phyloP scores from a whole-genome alignment of 2,888 invertebrate genomes.

The Cryptops parisi region DNA sequence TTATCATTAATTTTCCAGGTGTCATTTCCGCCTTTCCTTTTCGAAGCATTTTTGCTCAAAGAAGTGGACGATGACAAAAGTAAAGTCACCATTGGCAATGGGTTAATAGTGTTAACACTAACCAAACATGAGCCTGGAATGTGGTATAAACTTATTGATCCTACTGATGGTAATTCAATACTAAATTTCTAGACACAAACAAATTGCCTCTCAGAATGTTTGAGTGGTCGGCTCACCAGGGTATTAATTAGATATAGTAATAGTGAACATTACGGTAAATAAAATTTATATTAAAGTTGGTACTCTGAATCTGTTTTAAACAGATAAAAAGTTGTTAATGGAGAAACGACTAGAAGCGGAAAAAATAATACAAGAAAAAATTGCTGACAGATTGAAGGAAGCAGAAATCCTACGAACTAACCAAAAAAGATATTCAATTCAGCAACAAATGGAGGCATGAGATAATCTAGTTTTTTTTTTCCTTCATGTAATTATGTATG shows the following conservation, averaged over 20 bases:
- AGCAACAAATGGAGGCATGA: conserved; percentile 41
- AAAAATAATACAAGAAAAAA: conserved; percentile 41
- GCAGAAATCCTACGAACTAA: conserved; percentile 25
- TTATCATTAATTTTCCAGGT: conserved; percentile 34
- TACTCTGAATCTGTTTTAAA: neutral
- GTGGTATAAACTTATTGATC: neutral
- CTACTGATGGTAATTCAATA: neutral
- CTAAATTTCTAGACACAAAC: too few relatives aligned
- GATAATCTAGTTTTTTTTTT: too few relatives aligned
- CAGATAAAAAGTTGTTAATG: neutral
- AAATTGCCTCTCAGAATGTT: too few relatives aligned
- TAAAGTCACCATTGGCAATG: conserved; percentile 47
- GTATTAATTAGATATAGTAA: too few relatives aligned
- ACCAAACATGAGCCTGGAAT: neutral
- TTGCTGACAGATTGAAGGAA: conserved; percentile 40
- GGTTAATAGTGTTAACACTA: neutral
- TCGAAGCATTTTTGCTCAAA: conserved; percentile 54
- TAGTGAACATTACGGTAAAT: too few relatives aligned
- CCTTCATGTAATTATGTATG: conserved; percentile 20
- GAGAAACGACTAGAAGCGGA: conserved; percentile 41
- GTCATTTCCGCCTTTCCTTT: conserved; percentile 53
- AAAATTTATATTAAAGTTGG: neutral
- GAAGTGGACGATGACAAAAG: conserved; percentile 47
- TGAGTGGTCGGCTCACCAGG: too few relatives aligned
- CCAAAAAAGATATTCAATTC: conserved; percentile 44